Evolutionary conservation across 2,113 vertebrate species (phyloP), one percentile per base, ranked within the genome.

Genomic region (Forbesichthys agassizii): DNA sequence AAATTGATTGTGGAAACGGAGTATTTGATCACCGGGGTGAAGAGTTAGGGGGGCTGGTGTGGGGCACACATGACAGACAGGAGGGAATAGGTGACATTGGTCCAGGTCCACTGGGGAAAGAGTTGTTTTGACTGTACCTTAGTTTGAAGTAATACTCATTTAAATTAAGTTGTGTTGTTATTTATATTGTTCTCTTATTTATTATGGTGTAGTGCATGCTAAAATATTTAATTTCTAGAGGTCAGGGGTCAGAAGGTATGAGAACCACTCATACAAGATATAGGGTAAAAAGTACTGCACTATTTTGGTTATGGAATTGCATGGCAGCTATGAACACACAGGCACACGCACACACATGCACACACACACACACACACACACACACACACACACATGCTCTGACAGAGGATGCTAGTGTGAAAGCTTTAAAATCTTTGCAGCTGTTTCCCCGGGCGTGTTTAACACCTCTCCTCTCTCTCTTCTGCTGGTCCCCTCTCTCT

Each of bases 401-500:
- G 48, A 48, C 7, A 27, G 27, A 27, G 1, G 27, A 27, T 27
- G 27, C 36, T 42, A 42, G 27, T 61, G 49, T 46, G 16, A 13
- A 14, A 54, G 11, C 11, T 65, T 14, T 12, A 58, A 57, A 57
- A 48, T 58, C 14, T 36, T 9, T 20, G 70, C 27, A 60, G 61
- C 68, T 59, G 65, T 69, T 47, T 59, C 3, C 33, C 51, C 10
- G 10, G 72, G 33, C 27, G 4, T 42, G 4, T 42, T 6, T 6
- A 6, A 42, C 36, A 5, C 7, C 36, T 42, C 36, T 8, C 36
- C 36, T 42, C 36, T 42, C 36, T 42, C 36, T 42, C 7, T 7
- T 20, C 7, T 18, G n/a, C 51, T 54, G 27, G 42, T 63, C 66
- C 62, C 69, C 92, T 68, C 86, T 84, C 85, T 90, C 90, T 87